These are phyloP conservation scores for Panthera leo DNA, from an alignment of 2,113 vertebrate genomes.

Conservation along the genomic window DNA sequence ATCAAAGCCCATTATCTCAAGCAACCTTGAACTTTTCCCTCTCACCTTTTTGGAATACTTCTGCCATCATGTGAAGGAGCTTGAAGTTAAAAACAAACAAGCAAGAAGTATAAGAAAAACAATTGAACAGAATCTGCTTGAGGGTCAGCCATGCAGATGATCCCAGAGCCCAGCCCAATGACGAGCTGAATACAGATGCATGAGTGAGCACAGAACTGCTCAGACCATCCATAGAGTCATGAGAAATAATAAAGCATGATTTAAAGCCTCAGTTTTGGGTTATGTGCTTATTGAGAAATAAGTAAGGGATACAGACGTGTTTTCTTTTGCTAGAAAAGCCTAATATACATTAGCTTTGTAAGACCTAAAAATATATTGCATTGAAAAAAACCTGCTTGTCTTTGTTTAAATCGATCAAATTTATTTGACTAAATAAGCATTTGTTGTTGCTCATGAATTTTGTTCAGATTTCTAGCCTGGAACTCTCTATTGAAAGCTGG, in stretches of 20 bases:
- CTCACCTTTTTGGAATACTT: neutral
- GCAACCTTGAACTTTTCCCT: neutral
- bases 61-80: neutral
- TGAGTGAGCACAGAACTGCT: neutral
- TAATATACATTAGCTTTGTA: neutral
- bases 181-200: too few relatives aligned
- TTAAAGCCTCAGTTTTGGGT: neutral
- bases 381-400: neutral
- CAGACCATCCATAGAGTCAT: neutral
- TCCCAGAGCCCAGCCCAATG: accelerated
- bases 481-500: neutral
- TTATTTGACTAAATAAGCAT: neutral
- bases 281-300: neutral
- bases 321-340: neutral
- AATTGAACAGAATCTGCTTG: neutral
- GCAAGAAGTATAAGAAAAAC: neutral
- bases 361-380: neutral
- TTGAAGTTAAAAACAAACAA: neutral
- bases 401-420: neutral
- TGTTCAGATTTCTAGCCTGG: neutral
- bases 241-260: neutral
- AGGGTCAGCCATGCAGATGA: neutral
- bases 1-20: neutral
- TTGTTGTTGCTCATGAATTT: neutral
- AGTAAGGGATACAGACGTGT: neutral